Evolutionary conservation across 2,888 invertebrate species (phyloP).

Genomic region (Ochropleura leucogaster): DNA sequence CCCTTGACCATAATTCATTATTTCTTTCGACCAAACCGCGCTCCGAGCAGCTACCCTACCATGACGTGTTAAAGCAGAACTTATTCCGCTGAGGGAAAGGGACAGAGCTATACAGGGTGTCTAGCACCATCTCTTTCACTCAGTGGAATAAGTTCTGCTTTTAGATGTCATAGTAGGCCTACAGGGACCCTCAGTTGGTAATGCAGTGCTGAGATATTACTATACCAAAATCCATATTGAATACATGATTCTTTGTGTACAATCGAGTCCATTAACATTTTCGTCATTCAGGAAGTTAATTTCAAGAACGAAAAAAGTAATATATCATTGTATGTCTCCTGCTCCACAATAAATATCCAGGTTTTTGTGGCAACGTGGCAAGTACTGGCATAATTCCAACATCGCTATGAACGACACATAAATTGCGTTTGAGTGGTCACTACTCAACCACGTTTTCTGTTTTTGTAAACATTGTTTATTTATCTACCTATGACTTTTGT

Average conservation of each 20-base stretch:
- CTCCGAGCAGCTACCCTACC: too few species aligned
- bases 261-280: slow-evolving; percentile 20
- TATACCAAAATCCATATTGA: slow-evolving; percentile 1
- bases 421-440: slow-evolving; percentile 58
- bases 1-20: background rate
- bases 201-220: background rate
- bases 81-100: too few species aligned
- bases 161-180: too few species aligned
- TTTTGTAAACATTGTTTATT: slow-evolving; percentile 67
- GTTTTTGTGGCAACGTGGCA: slow-evolving; percentile 66
- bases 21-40: too few species aligned
- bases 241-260: slow-evolving; percentile 11
- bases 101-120: too few species aligned
- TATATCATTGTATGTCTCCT: slow-evolving; percentile 47
- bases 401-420: slow-evolving; percentile 69
- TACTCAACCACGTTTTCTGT: slow-evolving; percentile 58
- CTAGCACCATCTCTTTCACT: too few species aligned
- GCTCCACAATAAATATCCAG: slow-evolving; percentile 60
- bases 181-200: background rate
- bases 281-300: slow-evolving; percentile 37
- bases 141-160: too few species aligned
- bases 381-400: slow-evolving; percentile 76
- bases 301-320: slow-evolving; percentile 25
- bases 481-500: slow-evolving; percentile 45
- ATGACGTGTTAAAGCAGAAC: too few species aligned